These are phyloP conservation scores for Ips nitidus DNA, from an alignment of 1,140 invertebrate genomes.

Conservation along the genomic window DNA sequence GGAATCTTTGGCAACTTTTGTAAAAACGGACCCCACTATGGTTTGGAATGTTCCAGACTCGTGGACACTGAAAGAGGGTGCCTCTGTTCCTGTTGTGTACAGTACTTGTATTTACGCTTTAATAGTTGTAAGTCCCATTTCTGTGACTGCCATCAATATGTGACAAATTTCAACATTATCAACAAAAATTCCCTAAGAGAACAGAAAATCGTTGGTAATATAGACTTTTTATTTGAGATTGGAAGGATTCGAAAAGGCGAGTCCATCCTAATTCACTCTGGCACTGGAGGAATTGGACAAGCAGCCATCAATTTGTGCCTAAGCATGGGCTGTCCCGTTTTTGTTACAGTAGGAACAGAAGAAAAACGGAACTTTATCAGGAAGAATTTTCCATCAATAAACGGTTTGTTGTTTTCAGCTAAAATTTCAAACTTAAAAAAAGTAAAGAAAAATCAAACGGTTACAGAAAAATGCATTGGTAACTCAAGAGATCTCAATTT, in stretches of 20 bases:
- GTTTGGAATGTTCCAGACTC: conserved; percentile 78
- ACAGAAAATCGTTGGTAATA: not conserved
- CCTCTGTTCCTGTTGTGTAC: conserved; percentile 85
- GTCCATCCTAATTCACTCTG: conserved; percentile 72
- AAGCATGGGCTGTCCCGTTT: conserved; percentile 68
- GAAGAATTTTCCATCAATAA: conserved; percentile 65
- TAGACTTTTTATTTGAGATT: conserved; percentile 17
- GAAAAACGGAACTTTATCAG: conserved; percentile 77
- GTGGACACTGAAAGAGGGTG: conserved; percentile 85
- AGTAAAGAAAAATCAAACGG: not conserved
- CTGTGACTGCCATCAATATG: not conserved
- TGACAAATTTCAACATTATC: too few relatives aligned
- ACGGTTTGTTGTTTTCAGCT: conserved; percentile 50
- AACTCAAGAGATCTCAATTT: conserved; percentile 65
- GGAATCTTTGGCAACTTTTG: conserved; percentile 62
- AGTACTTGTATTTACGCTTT: conserved; percentile 83
- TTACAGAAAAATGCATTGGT: conserved; percentile 55
- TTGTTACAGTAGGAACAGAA: conserved; percentile 73
- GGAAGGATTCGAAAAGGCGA: conserved; percentile 34
- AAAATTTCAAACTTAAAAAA: not conserved
- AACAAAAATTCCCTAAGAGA: too few relatives aligned
- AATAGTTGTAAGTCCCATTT: conserved; percentile 47
- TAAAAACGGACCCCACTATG: conserved; percentile 61
- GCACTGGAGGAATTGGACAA: conserved; percentile 84
- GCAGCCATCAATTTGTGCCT: conserved; percentile 81